Evolutionary conservation across 2,113 vertebrate genomes (phyloP).

Genomic region (Isichthys henryi): DNA sequence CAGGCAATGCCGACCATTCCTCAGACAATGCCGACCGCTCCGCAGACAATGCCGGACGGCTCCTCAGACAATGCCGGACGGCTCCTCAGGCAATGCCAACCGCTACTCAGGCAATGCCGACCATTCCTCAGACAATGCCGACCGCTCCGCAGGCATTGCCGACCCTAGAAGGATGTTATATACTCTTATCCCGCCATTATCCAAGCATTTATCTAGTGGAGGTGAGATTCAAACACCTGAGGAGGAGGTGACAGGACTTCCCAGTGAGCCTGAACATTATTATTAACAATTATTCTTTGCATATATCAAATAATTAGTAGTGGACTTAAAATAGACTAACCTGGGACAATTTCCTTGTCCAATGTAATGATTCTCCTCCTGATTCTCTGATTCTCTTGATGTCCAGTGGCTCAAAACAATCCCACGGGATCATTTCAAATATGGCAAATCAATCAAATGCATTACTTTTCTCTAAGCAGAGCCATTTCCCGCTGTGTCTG

Average conservation of each 20-base stretch:
- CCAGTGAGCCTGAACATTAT: neutral
- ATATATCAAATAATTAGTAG: neutral
- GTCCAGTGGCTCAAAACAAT: neutral
- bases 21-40: no score
- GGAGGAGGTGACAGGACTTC: neutral
- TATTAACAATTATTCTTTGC: neutral
- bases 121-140: neutral
- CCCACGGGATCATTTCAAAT: neutral
- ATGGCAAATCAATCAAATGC: neutral
- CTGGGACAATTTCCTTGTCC: neutral
- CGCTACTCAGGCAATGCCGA: neutral
- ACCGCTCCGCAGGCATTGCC: neutral
- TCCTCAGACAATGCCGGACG: no score
- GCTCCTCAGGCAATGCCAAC: neutral
- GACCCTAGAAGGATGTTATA: neutral
- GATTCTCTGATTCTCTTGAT: neutral
- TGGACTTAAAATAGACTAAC: neutral
- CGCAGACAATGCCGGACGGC: no score
- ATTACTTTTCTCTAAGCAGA: neutral
- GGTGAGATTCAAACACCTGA: neutral
- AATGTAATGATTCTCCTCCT: neutral
- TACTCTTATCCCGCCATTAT: neutral
- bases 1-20: no score
- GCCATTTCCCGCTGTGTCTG: neutral
- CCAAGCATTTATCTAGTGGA: neutral